phyloP scores from a whole-genome alignment of 1,140 invertebrate genomes.

The Pseudachorutes palmiensis region DNA sequence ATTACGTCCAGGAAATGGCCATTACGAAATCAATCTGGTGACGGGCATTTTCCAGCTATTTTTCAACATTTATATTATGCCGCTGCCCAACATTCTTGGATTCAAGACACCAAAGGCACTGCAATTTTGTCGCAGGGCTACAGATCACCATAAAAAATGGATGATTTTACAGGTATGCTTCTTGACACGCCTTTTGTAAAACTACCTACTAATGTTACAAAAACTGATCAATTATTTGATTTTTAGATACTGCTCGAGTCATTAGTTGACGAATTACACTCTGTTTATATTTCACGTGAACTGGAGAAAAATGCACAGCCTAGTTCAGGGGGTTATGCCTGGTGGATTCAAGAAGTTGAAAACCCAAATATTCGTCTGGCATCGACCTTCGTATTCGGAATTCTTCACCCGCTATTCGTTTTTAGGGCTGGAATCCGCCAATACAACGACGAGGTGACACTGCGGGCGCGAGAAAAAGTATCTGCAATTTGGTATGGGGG shows the following conservation, averaged over 20 bases:
- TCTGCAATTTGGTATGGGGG: slow-evolving; percentile 1
- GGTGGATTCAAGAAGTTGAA: neutral
- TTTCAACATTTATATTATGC: too few relatives aligned
- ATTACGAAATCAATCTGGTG: too few relatives aligned
- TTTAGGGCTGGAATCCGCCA: slow-evolving; percentile 7
- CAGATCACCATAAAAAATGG: too few relatives aligned
- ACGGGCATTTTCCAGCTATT: too few relatives aligned
- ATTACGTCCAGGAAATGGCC: too few relatives aligned
- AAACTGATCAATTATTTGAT: neutral
- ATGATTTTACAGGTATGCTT: too few relatives aligned
- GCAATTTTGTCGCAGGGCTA: too few relatives aligned
- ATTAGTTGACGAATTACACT: neutral
- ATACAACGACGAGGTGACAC: slow-evolving; percentile 7
- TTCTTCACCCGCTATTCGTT: slow-evolving; percentile 8
- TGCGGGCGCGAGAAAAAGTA: neutral
- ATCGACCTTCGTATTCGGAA: neutral
- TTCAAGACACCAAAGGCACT: too few relatives aligned
- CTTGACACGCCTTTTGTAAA: too few relatives aligned
- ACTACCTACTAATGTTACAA: neutral
- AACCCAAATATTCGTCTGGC: neutral
- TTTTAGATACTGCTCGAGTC: neutral
- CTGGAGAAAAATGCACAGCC: neutral
- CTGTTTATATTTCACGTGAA: neutral
- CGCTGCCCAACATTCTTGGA: too few relatives aligned
- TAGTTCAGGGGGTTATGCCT: neutral